Percentiles rank a stretch among this genome's conserved stretches.
These are phyloP conservation scores for Furnarius figulus DNA, from an alignment of 2,113 vertebrate species.

Conservation along the genomic window DNA sequence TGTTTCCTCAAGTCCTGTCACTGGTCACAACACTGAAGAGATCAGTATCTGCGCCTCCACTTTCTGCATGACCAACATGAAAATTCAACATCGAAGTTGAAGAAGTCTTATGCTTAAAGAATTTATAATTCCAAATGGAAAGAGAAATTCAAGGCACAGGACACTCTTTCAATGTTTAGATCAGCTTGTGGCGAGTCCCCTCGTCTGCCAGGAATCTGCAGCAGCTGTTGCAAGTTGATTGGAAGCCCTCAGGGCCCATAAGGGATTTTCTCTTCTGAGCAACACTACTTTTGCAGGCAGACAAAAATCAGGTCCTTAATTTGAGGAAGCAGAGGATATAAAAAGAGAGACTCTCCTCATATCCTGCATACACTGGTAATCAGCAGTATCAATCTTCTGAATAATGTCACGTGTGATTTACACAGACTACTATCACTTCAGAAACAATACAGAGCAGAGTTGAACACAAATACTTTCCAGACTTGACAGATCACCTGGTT, in stretches of 20 bases:
- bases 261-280: neutral
- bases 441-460: neutral
- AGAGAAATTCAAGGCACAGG: neutral
- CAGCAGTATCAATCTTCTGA: neutral
- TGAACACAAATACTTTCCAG: neutral
- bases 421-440: neutral
- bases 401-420: neutral
- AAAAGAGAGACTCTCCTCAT: neutral
- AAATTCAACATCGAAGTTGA: neutral
- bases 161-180: neutral
- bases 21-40: neutral
- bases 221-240: neutral
- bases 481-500: neutral
- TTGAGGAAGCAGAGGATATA: neutral
- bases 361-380: neutral
- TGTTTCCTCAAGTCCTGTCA: neutral
- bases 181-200: neutral
- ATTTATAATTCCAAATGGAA: neutral
- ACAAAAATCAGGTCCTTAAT: neutral
- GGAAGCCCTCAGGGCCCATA: neutral
- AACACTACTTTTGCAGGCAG: neutral
- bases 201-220: neutral
- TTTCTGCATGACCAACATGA: neutral
- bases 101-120: neutral
- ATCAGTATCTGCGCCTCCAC: neutral